Percentiles rank a stretch among this genome's conserved stretches.
Conservation (phyloP, 1,140 invertebrate genomes). For the Hetaerina americana region DNA sequence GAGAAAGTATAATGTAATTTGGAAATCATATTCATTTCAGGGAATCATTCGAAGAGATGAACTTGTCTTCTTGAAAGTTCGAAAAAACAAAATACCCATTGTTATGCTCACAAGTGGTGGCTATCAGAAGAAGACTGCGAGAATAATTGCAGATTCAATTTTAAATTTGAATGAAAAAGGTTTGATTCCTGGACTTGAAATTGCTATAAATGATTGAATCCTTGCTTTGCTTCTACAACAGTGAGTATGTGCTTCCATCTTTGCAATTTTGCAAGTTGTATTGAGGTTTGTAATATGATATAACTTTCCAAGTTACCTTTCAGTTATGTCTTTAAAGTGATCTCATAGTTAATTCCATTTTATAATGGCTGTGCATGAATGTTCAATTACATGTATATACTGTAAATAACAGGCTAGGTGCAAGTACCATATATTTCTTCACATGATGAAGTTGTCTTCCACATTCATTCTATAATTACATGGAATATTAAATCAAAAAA, state of each 20-base stretch:
- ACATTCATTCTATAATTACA: no score
- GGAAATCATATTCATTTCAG: constrained; percentile 38
- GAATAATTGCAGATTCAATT: constrained; percentile 70
- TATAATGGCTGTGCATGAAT: neutral
- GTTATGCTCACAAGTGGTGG: constrained; percentile 83
- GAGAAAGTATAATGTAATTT: no score
- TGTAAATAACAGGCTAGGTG: no score
- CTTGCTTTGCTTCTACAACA: no score
- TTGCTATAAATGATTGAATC: neutral
- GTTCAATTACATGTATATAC: no score
- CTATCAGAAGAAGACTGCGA: constrained; percentile 58
- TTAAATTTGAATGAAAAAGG: constrained; percentile 45
- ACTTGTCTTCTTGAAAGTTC: constrained; percentile 61
- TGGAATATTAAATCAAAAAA: no score
- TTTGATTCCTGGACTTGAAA: constrained; percentile 20
- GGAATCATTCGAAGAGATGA: constrained; percentile 72
- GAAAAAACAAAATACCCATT: constrained; percentile 52
- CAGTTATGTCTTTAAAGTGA: no score
- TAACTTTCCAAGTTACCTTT: no score
- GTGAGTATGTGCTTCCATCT: neutral
- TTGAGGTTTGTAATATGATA: no score
- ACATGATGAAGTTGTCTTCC: no score
- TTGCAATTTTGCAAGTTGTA: no score
- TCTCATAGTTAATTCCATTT: neutral
- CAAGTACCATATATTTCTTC: no score